phyloP scores from a whole-genome alignment of 2,113 vertebrate species.

The Poeciliopsis retropinna region DNA sequence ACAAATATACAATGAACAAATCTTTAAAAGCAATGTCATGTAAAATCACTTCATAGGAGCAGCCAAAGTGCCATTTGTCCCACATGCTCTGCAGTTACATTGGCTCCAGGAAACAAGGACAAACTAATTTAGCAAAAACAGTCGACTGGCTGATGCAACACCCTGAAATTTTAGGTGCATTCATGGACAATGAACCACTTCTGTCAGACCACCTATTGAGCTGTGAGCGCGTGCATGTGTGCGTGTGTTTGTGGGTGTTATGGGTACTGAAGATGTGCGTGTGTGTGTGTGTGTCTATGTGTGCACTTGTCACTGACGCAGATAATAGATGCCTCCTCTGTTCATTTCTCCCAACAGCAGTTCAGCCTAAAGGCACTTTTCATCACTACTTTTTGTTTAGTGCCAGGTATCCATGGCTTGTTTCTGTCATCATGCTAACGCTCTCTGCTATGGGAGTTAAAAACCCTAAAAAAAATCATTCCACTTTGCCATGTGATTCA shows the following conservation, averaged over 20 bases:
- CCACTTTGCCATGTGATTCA: conserved; percentile 39
- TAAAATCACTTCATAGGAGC: conserved; percentile 20
- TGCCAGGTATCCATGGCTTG: conserved; percentile 41
- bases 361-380: conserved; percentile 70
- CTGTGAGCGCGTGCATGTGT: conserved; percentile 35
- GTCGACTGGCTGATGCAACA: conserved; percentile 74
- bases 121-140: conserved; percentile 70
- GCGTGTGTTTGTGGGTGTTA: conserved; percentile 48
- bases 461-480: conserved; percentile 30
- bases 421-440: conserved; percentile 26
- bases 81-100: conserved; percentile 50
- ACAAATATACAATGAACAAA: no score
- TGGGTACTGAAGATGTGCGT: conserved; percentile 39
- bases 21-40: no score
- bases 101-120: conserved; percentile 65
- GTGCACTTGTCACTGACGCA: conserved; percentile 57
- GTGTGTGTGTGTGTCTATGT: conserved; percentile 28
- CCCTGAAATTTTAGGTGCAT: conserved; percentile 73
- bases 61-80: conserved; percentile 42
- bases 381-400: conserved; percentile 51
- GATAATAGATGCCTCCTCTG: conserved; percentile 54
- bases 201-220: conserved; percentile 75
- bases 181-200: conserved; percentile 75
- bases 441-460: conserved; percentile 17
- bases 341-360: conserved; percentile 60